Evolutionary conservation across 2,113 vertebrate genomes (phyloP), one percentile per base, ranked within the genome.

Genomic region (Aix galericulata): DNA sequence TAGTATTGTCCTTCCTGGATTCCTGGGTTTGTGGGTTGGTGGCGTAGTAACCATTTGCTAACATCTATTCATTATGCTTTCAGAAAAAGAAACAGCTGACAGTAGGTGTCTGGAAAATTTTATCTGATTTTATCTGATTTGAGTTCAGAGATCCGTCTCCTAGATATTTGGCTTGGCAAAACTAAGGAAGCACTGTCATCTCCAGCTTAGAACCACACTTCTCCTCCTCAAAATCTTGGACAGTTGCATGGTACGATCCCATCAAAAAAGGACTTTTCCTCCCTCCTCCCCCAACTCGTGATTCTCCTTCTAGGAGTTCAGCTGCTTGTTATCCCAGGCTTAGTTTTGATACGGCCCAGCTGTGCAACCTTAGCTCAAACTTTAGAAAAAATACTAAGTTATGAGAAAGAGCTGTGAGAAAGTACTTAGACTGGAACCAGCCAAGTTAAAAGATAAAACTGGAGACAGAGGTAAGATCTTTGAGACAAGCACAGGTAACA

Each of bases 341-440:
- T 95, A 93, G 42, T 81, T 95, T 91, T 97, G 96, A 96, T 82
- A 92, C 22, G 91, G 69, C 23, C 80, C 93, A 96, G 89, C 94
- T 97, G 94, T 93, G 60, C 66, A 91, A 78, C 38, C 66, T 92
- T 52, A 87, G 77, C 56, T 79, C 60, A 88, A 93, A 81, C 86
- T 92, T 92, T 38, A 84, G 80, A 85, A 52, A 93, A 97, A 86
- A 84, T 38, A 13, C 27, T 79, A 42, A 77, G 52, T 78, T 96
- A 64, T 32, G 52, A 81, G 52, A 88, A 82, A 63, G 80, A 80
- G 25, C 40, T 88, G 46, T 81, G 60, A 90, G 88, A 93, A 92
- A 93, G 38, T 34, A 60, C 1, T 0, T 27, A 34, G 52, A 56
- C 34, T 71, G 75, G 52, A 86, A 68, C 75, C 52, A 64, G 29